Evolutionary conservation across 1,140 invertebrate genomes (phyloP).

Genomic region (Ptiloglossa arizonensis): DNA sequence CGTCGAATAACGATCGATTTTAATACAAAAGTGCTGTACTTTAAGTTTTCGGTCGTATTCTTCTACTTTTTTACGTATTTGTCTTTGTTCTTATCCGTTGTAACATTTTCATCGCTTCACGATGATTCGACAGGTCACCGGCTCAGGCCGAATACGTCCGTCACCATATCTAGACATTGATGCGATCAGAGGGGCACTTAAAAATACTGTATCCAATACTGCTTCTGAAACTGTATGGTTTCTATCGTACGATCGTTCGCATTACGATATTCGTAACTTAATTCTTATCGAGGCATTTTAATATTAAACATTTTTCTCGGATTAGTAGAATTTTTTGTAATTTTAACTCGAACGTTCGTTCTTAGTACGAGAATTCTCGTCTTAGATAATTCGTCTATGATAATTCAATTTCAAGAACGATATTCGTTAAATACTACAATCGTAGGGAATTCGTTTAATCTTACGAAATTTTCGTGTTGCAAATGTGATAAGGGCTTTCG

Average conservation of each 20-base stretch:
- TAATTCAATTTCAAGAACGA: background rate
- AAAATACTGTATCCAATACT: background rate
- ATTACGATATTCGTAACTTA: background rate
- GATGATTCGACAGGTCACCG: background rate
- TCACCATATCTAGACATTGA: constrained; percentile 7
- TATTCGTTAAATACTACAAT: background rate
- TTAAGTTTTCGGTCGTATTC: no score
- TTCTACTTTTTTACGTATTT: background rate
- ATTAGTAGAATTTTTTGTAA: background rate
- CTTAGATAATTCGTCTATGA: no score
- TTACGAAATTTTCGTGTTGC: no score
- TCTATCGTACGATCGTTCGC: background rate
- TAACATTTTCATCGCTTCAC: background rate
- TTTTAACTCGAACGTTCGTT: background rate
- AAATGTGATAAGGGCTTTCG: background rate
- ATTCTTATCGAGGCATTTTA: background rate
- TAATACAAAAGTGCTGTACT: background rate
- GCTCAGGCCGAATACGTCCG: background rate
- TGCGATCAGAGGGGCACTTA: background rate
- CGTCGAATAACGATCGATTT: no score
- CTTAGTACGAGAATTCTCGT: no score
- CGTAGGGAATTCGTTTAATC: background rate
- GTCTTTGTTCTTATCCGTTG: background rate
- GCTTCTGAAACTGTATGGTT: background rate
- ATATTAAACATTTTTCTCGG: background rate